Base-by-base conservation (phyloP, 2,888 invertebrate species). In the Leptogaster cylindrica region DNA sequence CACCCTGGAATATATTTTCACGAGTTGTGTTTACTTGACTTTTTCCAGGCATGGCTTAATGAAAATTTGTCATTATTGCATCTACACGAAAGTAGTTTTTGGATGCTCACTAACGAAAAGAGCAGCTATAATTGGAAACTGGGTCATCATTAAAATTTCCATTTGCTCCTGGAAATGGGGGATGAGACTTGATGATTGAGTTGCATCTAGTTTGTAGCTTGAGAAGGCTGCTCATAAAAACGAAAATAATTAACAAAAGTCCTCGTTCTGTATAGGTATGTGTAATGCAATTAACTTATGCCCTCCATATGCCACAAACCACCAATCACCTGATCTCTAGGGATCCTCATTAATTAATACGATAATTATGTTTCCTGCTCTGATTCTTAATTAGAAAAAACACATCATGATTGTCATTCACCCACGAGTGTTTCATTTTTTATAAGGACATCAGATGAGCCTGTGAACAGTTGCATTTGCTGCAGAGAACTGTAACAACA, bases 301-400 rank as follows among this genome's bases (percentile, higher is more conserved):
- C 16, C 39, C 39, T 23, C 27, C 36, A 4, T 36, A 16, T n/a
- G 20, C 55, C 55, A 55, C 39, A 36, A 55, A 36, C 23, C n/a
- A 36, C 36, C 55, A 55, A 55, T 55, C 55, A 55, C 36, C 36
- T 36, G 55, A n/a, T 23, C 18, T 23, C 23, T 28, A 51, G 5
- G 18, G 1, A 18, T 1, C 23, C n/a, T 36, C 55, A 31, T 55
- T 55, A 55, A 55, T 55, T 55, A 55, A 55, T 55, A 39, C 39
- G 55, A 55, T 55, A 55, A 55, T 55, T 55, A 55, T 55, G 55
- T 55, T 55, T 55, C 55, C 55, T 20, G 36, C 39, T 55, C 36
- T 36, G 55, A 55, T 55, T 55, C 55, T 55, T 55, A 55, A 55
- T 55, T 55, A 55, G 55, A 55, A 55, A 55, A 55, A 55, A 36